These are phyloP conservation scores for Thera britannica DNA, from an alignment of 2,888 invertebrate genomes.

Conservation along the genomic window DNA sequence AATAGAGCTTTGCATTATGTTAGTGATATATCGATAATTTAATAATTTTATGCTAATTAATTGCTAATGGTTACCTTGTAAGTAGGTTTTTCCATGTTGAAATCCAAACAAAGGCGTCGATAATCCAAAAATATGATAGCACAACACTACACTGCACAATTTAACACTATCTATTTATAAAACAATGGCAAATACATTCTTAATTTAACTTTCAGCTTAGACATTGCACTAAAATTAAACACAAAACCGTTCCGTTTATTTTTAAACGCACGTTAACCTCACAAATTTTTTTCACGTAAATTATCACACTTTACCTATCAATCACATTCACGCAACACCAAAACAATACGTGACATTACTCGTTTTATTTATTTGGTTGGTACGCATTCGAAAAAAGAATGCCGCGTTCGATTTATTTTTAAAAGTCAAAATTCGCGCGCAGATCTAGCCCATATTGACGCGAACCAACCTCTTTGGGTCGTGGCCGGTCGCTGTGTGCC, in stretches of 20 bases:
- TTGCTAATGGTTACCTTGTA: conserved; percentile 63
- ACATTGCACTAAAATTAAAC: conserved; percentile 68
- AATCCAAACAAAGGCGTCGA: conserved; percentile 61
- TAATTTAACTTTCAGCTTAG: conserved; percentile 60
- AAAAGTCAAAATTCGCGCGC: conserved; percentile 72
- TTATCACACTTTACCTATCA: conserved; percentile 19
- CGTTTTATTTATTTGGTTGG: conserved; percentile 48
- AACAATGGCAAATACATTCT: conserved; percentile 66
- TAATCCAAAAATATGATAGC: conserved; percentile 47
- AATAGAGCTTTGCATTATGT: background rate
- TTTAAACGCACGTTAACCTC: conserved; percentile 50
- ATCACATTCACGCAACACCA: conserved; percentile 5
- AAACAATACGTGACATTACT: background rate
- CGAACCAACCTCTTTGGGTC: conserved; percentile 66
- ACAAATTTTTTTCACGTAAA: conserved; percentile 14
- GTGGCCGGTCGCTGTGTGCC: conserved; percentile 72
- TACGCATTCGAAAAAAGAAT: conserved; percentile 65
- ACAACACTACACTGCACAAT: conserved; percentile 53
- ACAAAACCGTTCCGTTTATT: conserved; percentile 56
- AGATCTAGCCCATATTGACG: conserved; percentile 51
- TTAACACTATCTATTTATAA: conserved; percentile 45
- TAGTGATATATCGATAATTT: background rate
- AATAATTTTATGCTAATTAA: background rate
- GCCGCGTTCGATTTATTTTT: conserved; percentile 76
- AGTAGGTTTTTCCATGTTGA: conserved; percentile 76